Conservation (phyloP, 1,140 invertebrate species). For the Oryctes rhinoceros region DNA sequence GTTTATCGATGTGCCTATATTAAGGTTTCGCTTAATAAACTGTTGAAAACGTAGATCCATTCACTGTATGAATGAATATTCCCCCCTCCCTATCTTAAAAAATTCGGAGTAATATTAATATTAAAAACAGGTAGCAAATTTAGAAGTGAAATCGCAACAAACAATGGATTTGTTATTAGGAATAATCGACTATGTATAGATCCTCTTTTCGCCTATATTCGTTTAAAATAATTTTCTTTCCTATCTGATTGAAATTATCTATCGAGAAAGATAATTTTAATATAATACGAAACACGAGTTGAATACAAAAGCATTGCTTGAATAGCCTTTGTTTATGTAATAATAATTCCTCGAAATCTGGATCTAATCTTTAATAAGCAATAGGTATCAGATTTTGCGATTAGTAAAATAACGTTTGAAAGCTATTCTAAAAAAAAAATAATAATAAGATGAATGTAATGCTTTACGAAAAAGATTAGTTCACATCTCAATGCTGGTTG, state of each 20-base stretch:
- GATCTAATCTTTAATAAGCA: conserved; percentile 3
- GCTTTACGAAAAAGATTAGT: no score
- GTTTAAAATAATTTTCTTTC: neutral
- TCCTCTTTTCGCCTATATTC: neutral
- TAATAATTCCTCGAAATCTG: conserved; percentile 17
- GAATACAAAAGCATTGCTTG: neutral
- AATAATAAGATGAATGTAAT: no score
- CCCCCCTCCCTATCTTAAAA: no score
- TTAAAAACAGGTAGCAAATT: neutral
- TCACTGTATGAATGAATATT: neutral
- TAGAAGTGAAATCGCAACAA: neutral
- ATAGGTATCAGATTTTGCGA: neutral
- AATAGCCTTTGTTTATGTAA: conserved; percentile 21
- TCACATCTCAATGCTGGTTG: no score
- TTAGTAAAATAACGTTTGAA: neutral
- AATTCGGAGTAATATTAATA: neutral
- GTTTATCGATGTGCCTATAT: neutral
- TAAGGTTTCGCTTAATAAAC: neutral
- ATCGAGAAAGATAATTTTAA: neutral
- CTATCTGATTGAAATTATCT: conserved; percentile 1
- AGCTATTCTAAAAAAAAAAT: no score
- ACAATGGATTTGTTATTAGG: neutral
- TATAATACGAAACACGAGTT: neutral
- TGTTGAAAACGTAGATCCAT: conserved; percentile 20
- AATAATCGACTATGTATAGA: conserved; percentile 4